These are phyloP conservation scores for Cheilinus undulatus DNA, from an alignment of 2,113 vertebrate species.

Conservation along the genomic window DNA sequence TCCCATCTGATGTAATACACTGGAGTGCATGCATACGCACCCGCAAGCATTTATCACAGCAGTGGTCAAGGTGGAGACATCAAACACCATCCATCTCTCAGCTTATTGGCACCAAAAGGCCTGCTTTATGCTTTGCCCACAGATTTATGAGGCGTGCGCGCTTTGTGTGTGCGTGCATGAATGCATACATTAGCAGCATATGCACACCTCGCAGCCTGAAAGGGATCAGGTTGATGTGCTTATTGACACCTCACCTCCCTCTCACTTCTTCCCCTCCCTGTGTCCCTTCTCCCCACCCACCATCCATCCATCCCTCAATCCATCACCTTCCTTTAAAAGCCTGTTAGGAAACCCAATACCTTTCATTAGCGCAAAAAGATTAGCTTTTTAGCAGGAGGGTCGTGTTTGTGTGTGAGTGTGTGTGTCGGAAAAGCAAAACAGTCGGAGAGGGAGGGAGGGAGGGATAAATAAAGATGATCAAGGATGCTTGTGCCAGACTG, in stretches of 20 bases:
- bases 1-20: constrained; percentile 68
- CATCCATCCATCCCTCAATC: constrained; percentile 72
- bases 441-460: constrained; percentile 42
- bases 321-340: constrained; percentile 81
- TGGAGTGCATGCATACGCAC: constrained; percentile 51
- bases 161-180: constrained; percentile 18
- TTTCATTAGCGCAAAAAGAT: constrained; percentile 83
- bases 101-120: constrained; percentile 77
- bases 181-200: constrained; percentile 64
- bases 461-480: constrained; percentile 75
- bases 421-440: constrained; percentile 23
- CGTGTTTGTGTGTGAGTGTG: constrained; percentile 21
- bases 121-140: constrained; percentile 67
- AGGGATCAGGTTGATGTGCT: constrained; percentile 70
- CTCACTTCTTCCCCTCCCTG: constrained; percentile 43
- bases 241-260: constrained; percentile 77
- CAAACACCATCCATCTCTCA: constrained; percentile 71
- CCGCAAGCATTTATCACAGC: constrained; percentile 69
- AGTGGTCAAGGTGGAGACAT: constrained; percentile 76
- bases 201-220: constrained; percentile 58
- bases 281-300: constrained; percentile 54
- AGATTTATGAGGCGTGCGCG: constrained; percentile 72
- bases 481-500: constrained; percentile 64
- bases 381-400: constrained; percentile 72
- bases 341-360: constrained; percentile 82